Evolutionary conservation across 2,797 vertebrate genomes (phyloP).

Genomic region (Lagocephalus sceleratus): DNA sequence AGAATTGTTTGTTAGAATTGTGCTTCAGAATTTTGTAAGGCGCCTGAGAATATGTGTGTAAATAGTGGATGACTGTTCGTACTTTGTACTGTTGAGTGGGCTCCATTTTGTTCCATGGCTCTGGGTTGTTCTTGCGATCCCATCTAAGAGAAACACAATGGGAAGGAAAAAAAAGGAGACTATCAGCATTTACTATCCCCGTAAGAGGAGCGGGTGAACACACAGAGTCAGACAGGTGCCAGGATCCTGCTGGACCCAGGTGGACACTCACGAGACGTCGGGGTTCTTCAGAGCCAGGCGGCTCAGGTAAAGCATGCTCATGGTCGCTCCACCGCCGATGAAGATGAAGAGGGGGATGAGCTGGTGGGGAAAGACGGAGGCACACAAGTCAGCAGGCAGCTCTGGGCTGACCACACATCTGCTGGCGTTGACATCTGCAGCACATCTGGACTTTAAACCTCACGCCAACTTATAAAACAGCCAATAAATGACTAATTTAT

Average conservation of each 20-base stretch:
- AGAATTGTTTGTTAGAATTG: slow-evolving; percentile 2
- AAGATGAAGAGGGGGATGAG: slow-evolving; percentile 92
- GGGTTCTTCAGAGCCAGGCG: slow-evolving; percentile 86
- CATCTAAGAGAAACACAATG: slow-evolving; percentile 74
- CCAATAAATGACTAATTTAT: too few relatives aligned
- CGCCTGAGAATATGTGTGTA: background rate
- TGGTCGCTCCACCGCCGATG: slow-evolving; percentile 82
- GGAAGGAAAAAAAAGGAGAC: background rate
- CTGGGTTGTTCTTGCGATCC: slow-evolving; percentile 93
- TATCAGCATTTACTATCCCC: background rate
- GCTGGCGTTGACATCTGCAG: background rate
- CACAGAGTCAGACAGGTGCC: background rate
- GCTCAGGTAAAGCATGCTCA: slow-evolving; percentile 78
- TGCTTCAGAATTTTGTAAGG: background rate
- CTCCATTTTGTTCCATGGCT: slow-evolving; percentile 89
- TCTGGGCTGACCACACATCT: too few relatives aligned
- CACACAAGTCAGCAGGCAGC: background rate
- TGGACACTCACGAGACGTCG: slow-evolving; percentile 82
- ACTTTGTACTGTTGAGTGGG: slow-evolving; percentile 92
- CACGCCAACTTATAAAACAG: too few relatives aligned
- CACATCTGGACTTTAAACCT: too few relatives aligned
- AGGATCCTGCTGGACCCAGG: background rate
- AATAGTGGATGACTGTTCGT: slow-evolving; percentile 15
- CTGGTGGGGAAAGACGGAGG: slow-evolving; percentile 56
- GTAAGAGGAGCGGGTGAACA: background rate